Base-by-base conservation (phyloP, 1,140 invertebrate genomes). In the Drosophila sp. region DNA sequence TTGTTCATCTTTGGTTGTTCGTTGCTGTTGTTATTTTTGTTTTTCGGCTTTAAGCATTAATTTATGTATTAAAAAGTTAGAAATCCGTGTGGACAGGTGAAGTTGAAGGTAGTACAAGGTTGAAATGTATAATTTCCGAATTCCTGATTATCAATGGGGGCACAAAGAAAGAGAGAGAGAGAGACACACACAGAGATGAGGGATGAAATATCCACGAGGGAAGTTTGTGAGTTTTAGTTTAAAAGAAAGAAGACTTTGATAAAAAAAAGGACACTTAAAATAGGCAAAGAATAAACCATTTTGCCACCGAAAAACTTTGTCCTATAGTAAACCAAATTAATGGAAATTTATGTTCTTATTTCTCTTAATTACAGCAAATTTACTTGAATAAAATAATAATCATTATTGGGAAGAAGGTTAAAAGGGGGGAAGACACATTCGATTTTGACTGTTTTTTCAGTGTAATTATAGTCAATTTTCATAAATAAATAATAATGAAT, bases 81-180 rank as follows among this genome's bases (percentile, higher is more conserved):
- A 90, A 89, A 89, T 89, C 85, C 84, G 80, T 89, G 84, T 90
- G 84, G 80, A 89, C 84, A 89, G 84, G 84, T 89, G 80, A 89
- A 78, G 80, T 84, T 78, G 40, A 76, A 23, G 30, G 35, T 68
- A 30, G 56, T 72, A 50, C 30, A 55, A 8, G 60, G 61, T 65
- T 50, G 61, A 55, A 47, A 75, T 70, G 66, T 85, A 81, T 84
- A 85, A 85, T 85, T 85, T 81, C 54, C 38, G 66, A 70, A 62
- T 83, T 47, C 30, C 30, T 60, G 70, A 82, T 83, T 79, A 79
- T 47, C 40, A 60, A 66, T 75, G 66, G 63, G 50, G 60, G 64
- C 41, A 33, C 30, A 64, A 65, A 27, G 68, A 54, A 61, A 72
- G 76, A 72, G 69, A 66, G 54, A 7, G 29, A 25, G 8, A 44